Base-by-base conservation (phyloP, 2,888 invertebrate genomes). In the Lasiommata megera region DNA sequence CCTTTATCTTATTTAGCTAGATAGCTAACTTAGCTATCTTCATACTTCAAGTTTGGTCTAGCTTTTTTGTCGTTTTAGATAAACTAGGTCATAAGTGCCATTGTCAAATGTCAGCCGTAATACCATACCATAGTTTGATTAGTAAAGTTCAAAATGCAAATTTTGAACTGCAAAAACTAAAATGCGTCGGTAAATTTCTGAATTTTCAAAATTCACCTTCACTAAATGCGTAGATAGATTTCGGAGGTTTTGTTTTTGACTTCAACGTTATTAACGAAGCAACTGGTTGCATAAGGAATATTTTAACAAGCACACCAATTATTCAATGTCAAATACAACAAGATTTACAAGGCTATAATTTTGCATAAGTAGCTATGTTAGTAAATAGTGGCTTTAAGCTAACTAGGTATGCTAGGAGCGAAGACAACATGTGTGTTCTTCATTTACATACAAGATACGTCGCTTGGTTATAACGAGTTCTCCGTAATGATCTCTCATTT, bases 341-440 rank as follows among this genome's bases (percentile, higher is more conserved):
- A 31, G 55, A 59, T 56, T 59, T 56, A 59, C 46, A 51, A 38
- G 29, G 14, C 38, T 38, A 37, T 54, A 12, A 59, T 56, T 23
- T 52, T 56, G 40, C 51, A 52, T 55, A 59, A 46, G 44, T 50
- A n/a, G n/a, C n/a, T n/a, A 58, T 44, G 18, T 52, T 44, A 28
- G 28, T 57, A 14, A 40, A 40, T 31, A 37, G 11, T 37, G 31
- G 9, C 34, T 54, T 46, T 23, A 5, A 5, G 16, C 14, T 44
- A 28, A 31, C 46, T 31, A 31, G 23, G 23, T 28, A 29, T 44
- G 29, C 29, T 41, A 18, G 40, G 3, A 41, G n/a, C 17, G 5
- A 43, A 12, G 7, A 28, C 43, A 2, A 40, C 8, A 8, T 12
- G 12, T 41, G n/a, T 7, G 12, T 43, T n/a, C n/a, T n/a, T n/a